Percentiles rank a stretch among this genome's conserved stretches.
These are phyloP conservation scores for Carduelis carduelis DNA, from an alignment of 2,797 vertebrate genomes.

Conservation along the genomic window DNA sequence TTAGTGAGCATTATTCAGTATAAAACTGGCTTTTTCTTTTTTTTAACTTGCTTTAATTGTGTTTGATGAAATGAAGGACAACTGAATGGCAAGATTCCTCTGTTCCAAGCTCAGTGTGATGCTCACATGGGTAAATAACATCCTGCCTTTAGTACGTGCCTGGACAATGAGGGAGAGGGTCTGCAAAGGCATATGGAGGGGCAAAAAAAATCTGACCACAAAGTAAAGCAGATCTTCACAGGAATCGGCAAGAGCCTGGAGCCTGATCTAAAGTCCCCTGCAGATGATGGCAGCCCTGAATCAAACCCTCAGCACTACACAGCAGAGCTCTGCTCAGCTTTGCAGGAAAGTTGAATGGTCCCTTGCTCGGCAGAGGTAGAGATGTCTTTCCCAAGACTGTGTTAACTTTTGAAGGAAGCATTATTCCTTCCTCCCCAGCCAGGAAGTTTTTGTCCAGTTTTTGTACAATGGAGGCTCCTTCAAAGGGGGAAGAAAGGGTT, in stretches of 20 bases:
- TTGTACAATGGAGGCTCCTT: neutral
- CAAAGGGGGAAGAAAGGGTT: neutral
- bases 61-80: neutral
- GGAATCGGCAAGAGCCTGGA: neutral
- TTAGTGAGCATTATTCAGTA: neutral
- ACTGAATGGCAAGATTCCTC: neutral
- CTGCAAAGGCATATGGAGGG: neutral
- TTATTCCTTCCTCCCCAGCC: neutral
- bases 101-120: neutral
- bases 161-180: neutral
- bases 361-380: neutral
- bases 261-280: neutral
- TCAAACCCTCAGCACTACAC: neutral
- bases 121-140: neutral
- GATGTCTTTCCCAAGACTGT: neutral
- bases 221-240: neutral
- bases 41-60: neutral
- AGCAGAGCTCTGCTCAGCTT: neutral
- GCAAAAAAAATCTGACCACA: fast-evolving
- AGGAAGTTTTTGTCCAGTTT: neutral
- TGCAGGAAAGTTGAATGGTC: neutral
- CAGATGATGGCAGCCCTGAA: neutral
- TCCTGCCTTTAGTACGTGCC: neutral
- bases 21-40: neutral
- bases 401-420: neutral